These are phyloP conservation scores for Drosophila quinaria DNA, from an alignment of 2,888 invertebrate species.

Conservation along the genomic window DNA sequence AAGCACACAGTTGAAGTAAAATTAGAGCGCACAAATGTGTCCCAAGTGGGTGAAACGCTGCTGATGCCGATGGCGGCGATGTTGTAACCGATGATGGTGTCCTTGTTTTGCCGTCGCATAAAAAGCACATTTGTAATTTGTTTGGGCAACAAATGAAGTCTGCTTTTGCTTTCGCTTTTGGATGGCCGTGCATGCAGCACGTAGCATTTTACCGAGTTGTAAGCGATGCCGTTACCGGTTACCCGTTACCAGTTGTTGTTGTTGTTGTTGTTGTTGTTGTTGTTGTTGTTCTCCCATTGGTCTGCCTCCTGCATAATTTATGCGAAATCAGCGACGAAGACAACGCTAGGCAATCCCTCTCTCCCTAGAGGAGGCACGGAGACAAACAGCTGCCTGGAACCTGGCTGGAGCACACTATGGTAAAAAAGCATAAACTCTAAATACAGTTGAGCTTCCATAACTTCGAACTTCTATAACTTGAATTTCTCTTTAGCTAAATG, in stretches of 20 bases:
- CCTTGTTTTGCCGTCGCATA: conserved; percentile 43
- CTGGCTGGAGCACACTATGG: not conserved
- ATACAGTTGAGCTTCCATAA: too few species aligned
- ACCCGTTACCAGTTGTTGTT: conserved; percentile 1
- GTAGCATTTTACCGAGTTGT: conserved; percentile 37
- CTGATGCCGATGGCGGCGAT: not conserved
- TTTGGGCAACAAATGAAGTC: conserved; percentile 49
- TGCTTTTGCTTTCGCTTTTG: conserved; percentile 12
- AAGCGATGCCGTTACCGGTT: conserved; percentile 35
- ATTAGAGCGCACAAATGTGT: conserved; percentile 50
- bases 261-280: conserved; percentile 11
- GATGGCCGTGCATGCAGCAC: conserved; percentile 43
- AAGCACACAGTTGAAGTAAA: conserved; percentile 31
- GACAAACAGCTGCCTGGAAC: conserved; percentile 37
- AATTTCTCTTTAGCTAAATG: too few species aligned
- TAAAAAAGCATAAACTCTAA: too few species aligned
- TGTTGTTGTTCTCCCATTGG: conserved; percentile 11
- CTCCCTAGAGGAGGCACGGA: not conserved
- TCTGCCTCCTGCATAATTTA: conserved; percentile 71
- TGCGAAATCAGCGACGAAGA: conserved; percentile 70
- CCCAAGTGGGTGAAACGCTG: conserved; percentile 33
- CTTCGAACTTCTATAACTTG: too few species aligned
- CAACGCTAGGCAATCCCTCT: conserved; percentile 12
- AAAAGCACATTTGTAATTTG: conserved; percentile 72
- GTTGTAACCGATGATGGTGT: conserved; percentile 21